Percentiles rank a stretch among this genome's conserved stretches.
Evolutionary conservation across 2,888 invertebrate genomes (phyloP).

Genomic region (Campopleginae sp.): DNA sequence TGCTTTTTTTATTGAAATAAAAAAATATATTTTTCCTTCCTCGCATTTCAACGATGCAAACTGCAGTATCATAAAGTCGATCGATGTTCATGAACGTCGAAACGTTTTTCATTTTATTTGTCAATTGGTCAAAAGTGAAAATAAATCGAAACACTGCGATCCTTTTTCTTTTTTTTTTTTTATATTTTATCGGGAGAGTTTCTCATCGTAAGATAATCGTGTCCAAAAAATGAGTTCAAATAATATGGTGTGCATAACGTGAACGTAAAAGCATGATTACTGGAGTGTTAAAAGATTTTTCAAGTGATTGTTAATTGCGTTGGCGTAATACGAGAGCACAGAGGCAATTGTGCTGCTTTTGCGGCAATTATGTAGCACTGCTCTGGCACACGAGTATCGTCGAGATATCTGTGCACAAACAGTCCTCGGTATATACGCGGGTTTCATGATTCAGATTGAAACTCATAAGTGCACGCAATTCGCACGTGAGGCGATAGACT

Average conservation of each 20-base stretch:
- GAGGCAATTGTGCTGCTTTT: constrained; percentile 48
- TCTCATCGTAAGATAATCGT: not conserved
- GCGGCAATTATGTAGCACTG: constrained; percentile 32
- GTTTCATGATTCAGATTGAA: constrained; percentile 24
- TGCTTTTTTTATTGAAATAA: no score
- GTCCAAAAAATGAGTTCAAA: not conserved
- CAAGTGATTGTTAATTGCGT: constrained; percentile 61
- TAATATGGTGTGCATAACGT: not conserved
- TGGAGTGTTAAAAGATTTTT: constrained; percentile 54
- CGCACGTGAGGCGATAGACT: constrained; percentile 61
- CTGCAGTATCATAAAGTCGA: no score
- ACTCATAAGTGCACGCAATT: constrained; percentile 43
- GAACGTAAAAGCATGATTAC: constrained; percentile 28
- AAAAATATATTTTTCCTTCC: no score
- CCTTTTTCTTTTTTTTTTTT: not conserved
- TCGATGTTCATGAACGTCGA: no score
- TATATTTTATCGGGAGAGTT: not conserved
- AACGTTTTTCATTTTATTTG: not conserved
- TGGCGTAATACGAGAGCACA: constrained; percentile 57
- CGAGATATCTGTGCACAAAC: constrained; percentile 14
- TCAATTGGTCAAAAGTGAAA: not conserved
- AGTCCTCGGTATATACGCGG: constrained; percentile 11
- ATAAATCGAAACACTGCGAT: not conserved
- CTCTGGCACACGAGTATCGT: not conserved
- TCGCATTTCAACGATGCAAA: no score